Percentiles rank a stretch among this genome's conserved stretches.
Conservation (phyloP, 2,888 invertebrate genomes). For the Megaustenia siamemsis region DNA sequence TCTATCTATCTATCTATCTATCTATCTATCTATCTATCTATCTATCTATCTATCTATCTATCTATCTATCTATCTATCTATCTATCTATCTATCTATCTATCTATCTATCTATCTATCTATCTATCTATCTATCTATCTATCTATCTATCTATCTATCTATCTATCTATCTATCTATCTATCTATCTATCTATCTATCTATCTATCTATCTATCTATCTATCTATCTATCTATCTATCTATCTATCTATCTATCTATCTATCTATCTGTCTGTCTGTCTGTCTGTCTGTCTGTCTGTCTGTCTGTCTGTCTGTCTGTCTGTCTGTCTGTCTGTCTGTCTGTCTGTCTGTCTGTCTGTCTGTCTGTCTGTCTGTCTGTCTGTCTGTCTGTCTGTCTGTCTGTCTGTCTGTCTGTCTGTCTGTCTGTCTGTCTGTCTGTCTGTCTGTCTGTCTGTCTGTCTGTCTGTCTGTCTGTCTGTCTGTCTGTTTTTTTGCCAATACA, state of each 20-base stretch:
- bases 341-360: slow-evolving; percentile 17
- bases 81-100: too few species aligned
- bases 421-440: slow-evolving; percentile 31
- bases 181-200: slow-evolving; percentile 1
- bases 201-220: slow-evolving; percentile 1
- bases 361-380: slow-evolving; percentile 19
- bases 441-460: slow-evolving; percentile 43
- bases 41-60: background rate
- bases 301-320: slow-evolving; percentile 6
- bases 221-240: slow-evolving; percentile 1
- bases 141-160: background rate
- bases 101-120: too few species aligned
- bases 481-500: too few species aligned
- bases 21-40: background rate
- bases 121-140: too few species aligned
- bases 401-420: slow-evolving; percentile 20
- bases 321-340: slow-evolving; percentile 6
- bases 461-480: slow-evolving; percentile 34
- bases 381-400: slow-evolving; percentile 32
- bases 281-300: slow-evolving; percentile 6
- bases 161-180: slow-evolving; percentile 1
- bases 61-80: too few species aligned
- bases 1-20: background rate
- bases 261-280: slow-evolving; percentile 11
- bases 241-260: background rate